phyloP scores from a whole-genome alignment of 2,888 invertebrate species.

The Acanthosepion lycidas region DNA sequence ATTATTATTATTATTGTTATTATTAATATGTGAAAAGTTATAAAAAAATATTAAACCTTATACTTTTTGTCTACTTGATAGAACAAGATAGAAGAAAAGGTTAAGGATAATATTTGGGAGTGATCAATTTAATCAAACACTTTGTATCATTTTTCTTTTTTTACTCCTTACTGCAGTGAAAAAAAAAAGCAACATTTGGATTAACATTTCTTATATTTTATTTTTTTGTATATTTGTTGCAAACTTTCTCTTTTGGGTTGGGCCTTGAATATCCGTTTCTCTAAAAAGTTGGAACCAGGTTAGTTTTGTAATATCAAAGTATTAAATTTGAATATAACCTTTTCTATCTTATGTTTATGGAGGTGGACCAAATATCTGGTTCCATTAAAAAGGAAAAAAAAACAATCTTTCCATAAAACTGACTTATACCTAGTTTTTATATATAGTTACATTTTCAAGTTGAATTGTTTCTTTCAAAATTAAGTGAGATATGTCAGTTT shows the following conservation, averaged over 20 bases:
- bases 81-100: too few species aligned
- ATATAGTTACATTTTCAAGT: not conserved
- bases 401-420: not conserved
- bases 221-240: not conserved
- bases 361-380: not conserved
- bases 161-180: not conserved
- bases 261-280: conserved; percentile 38
- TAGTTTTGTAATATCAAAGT: conserved; percentile 13
- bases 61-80: too few species aligned
- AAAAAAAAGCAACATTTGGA: not conserved
- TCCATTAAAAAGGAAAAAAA: not conserved
- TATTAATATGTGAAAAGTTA: too few species aligned
- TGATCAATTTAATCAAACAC: not conserved
- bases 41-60: too few species aligned
- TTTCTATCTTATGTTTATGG: not conserved
- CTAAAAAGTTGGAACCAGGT: not conserved
- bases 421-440: not conserved
- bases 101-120: not conserved
- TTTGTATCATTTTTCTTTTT: not conserved
- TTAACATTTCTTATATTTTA: not conserved
- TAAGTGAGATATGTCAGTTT: too few species aligned
- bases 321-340: not conserved
- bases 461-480: not conserved
- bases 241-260: not conserved
- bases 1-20: too few species aligned